These are phyloP conservation scores for Chloroclysta siterata DNA, from an alignment of 2,888 invertebrate genomes.

Conservation along the genomic window DNA sequence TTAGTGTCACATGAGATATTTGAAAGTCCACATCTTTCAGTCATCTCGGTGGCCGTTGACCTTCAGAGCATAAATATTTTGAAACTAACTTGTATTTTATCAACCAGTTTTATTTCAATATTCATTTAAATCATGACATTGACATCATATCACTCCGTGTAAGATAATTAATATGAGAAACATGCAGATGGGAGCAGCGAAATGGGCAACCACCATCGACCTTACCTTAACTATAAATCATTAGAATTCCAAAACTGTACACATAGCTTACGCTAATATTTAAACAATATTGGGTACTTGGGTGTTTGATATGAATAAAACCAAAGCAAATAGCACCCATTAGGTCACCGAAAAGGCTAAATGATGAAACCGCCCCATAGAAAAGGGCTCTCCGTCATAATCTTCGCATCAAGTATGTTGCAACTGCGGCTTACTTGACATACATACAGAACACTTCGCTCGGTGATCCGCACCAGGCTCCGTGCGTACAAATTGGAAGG, in stretches of 20 bases:
- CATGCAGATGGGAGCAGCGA: neutral
- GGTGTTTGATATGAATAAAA: conserved; percentile 21
- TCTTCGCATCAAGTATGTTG: conserved; percentile 66
- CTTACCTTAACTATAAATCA: neutral
- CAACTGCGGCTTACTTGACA: conserved; percentile 72
- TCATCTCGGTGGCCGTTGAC: conserved; percentile 47
- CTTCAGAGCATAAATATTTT: conserved; percentile 56
- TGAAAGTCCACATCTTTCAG: conserved; percentile 68
- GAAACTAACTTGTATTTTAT: conserved; percentile 52
- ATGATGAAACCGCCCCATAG: conserved; percentile 62
- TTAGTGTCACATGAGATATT: conserved; percentile 54
- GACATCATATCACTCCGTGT: conserved; percentile 8
- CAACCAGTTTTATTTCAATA: conserved; percentile 38
- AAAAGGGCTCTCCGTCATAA: conserved; percentile 74
- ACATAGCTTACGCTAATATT: neutral
- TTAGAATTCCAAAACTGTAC: neutral
- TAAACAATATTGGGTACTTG: conserved; percentile 12
- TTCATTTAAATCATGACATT: conserved; percentile 27
- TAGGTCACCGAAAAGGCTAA: conserved; percentile 40
- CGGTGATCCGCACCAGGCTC: conserved; percentile 59
- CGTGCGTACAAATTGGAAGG: conserved; percentile 54
- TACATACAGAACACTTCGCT: conserved; percentile 59
- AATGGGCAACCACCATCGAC: neutral
- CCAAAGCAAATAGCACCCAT: conserved; percentile 34
- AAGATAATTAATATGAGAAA: neutral